Evolutionary conservation across 2,113 vertebrate genomes (phyloP).

Genomic region (Pogona vitticeps): DNA sequence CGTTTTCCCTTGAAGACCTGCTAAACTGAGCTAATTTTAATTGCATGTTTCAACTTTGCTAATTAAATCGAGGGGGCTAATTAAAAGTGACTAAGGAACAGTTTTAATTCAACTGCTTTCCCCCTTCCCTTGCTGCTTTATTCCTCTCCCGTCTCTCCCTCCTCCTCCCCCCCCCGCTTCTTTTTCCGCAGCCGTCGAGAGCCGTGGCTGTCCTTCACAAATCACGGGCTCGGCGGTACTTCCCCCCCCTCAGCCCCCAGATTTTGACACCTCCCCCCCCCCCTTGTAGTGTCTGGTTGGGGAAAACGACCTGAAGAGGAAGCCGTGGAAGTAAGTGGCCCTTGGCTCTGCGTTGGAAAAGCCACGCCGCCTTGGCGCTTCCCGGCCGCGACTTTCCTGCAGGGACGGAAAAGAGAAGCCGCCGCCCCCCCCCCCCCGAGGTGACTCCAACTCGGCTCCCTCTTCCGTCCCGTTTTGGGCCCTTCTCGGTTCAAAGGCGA

Average conservation of each 20-base stretch:
- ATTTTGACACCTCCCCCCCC: not conserved
- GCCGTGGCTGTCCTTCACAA: not conserved
- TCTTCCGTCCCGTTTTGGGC: not conserved
- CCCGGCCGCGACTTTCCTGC: not conserved
- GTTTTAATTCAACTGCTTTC: not conserved
- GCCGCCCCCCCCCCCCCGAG: not conserved
- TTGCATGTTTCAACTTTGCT: slow-evolving; percentile 79
- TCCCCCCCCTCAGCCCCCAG: too few species aligned
- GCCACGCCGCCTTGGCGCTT: not conserved
- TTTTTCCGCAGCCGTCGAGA: not conserved
- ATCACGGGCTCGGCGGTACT: not conserved
- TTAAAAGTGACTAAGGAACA: slow-evolving; percentile 85
- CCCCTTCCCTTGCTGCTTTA: not conserved
- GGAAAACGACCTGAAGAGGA: too few species aligned
- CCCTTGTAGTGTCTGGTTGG: too few species aligned
- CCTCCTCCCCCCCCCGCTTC: not conserved
- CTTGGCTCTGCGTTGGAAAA: not conserved
- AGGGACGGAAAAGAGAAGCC: not conserved
- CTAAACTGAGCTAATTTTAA: slow-evolving; percentile 77
- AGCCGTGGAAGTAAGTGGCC: too few species aligned
- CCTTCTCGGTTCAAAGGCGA: too few species aligned
- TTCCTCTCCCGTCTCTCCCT: not conserved
- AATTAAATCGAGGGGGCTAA: slow-evolving; percentile 88
- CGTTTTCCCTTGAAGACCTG: slow-evolving; percentile 63
- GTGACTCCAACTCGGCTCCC: not conserved